phyloP scores from a whole-genome alignment of 2,797 vertebrate species.

The Premnoplex brunnescens region DNA sequence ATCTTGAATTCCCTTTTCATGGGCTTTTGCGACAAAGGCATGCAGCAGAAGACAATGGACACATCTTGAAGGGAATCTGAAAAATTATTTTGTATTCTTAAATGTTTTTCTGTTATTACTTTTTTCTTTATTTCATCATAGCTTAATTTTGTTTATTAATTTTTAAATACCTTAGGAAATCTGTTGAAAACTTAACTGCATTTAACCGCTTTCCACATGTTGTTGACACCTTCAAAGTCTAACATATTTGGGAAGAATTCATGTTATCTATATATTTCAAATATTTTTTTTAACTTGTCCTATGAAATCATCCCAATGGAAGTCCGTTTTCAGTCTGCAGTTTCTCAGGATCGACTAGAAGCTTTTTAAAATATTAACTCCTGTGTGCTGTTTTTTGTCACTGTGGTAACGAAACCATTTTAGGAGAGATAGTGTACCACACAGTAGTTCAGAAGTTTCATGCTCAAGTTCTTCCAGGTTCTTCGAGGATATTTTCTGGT shows the following conservation, averaged over 20 bases:
- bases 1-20: background rate
- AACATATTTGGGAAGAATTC: background rate
- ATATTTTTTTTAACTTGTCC: background rate
- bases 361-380: background rate
- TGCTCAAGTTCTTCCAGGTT: background rate
- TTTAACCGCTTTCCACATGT: background rate
- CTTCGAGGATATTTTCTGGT: background rate
- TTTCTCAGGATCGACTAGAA: background rate
- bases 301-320: background rate
- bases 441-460: background rate
- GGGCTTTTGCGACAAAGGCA: background rate
- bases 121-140: background rate
- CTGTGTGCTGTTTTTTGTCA: rapidly evolving
- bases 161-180: background rate
- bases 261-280: background rate
- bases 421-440: background rate
- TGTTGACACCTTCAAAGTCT: background rate
- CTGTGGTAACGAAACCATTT: background rate
- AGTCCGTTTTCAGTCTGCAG: background rate
- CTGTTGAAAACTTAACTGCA: background rate
- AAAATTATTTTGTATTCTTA: background rate
- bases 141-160: background rate
- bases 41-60: background rate
- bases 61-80: background rate
- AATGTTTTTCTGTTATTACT: background rate